Evolutionary conservation across 2,113 vertebrate species (phyloP), one percentile per base, ranked within the genome.

Genomic region (Leptobrachium leishanense): DNA sequence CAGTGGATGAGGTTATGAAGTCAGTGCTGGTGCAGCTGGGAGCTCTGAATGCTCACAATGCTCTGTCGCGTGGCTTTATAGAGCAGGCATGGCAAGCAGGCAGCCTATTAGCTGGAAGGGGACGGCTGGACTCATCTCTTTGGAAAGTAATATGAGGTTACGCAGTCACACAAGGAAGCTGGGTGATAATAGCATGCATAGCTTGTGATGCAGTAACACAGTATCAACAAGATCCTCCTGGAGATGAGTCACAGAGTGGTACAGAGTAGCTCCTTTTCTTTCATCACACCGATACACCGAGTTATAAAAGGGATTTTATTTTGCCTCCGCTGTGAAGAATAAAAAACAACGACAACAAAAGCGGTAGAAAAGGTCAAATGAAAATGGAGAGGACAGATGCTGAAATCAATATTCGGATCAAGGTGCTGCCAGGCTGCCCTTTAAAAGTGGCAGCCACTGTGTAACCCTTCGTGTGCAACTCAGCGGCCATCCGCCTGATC

Each of bases 61-160:
- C 62, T 67, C 15, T 50, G 63, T 46, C 77, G 57, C 70, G 42
- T 41, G 70, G 41, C 43, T 73, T 73, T 79, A 73, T 79, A 79
- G 39, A 3, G 20, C 41, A 79, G 12, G 31, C 20, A 55, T 59
- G 59, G 62, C n/a, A 44, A 12, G 15, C n/a, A 41, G 66, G 46
- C 70, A 73, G 46, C 77, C 57, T 73, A 79, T 67, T 42, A 39
- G 20, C 53, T 43, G 41, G 8, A 43, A 76, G 64, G 67, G 66
- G 75, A 65, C 13, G 75, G 50, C 63, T 12, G 40, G 44, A 5
- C 13, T 57, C n/a, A 40, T 68, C 11, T 20, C 40, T 66, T 41
- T 67, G 70, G 62, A 79, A 67, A 79, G 50, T 43, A 72, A 79
- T 39, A 67, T 41, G 10, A 68, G 50, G 63, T 67, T 67, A 73